phyloP scores from a whole-genome alignment of 2,888 invertebrate species.

The Patella ulyssiponensis region DNA sequence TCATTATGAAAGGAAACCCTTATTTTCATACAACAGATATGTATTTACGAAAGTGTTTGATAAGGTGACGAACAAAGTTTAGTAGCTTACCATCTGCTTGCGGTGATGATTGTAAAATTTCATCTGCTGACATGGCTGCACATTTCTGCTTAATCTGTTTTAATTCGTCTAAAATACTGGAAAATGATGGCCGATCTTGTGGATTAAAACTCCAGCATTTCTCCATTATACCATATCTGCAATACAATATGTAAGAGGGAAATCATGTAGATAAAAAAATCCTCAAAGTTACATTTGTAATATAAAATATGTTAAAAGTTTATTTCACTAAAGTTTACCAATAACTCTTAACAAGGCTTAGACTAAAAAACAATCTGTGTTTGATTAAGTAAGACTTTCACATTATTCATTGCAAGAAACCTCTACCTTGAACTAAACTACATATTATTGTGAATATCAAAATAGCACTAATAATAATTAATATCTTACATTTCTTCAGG shows the following conservation, averaged over 20 bases:
- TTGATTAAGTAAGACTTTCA: no score
- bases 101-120: slow-evolving; percentile 52
- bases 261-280: background rate
- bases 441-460: background rate
- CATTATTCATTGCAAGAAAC: no score
- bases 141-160: slow-evolving; percentile 59
- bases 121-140: slow-evolving; percentile 49
- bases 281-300: background rate
- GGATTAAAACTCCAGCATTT: slow-evolving; percentile 90
- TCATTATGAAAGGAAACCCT: no score
- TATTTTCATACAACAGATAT: no score
- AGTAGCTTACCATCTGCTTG: slow-evolving; percentile 51
- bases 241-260: background rate
- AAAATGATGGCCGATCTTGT: slow-evolving; percentile 88
- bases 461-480: background rate
- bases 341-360: background rate
- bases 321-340: no score
- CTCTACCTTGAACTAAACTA: background rate
- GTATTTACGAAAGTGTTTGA: no score
- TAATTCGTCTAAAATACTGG: slow-evolving; percentile 52
- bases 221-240: slow-evolving; percentile 86
- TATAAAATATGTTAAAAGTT: background rate
- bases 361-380: no score
- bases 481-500: slow-evolving; percentile 78
- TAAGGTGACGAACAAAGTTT: background rate